These are phyloP conservation scores for Neoitamus cyanurus DNA, from an alignment of 2,888 invertebrate species.

Conservation along the genomic window DNA sequence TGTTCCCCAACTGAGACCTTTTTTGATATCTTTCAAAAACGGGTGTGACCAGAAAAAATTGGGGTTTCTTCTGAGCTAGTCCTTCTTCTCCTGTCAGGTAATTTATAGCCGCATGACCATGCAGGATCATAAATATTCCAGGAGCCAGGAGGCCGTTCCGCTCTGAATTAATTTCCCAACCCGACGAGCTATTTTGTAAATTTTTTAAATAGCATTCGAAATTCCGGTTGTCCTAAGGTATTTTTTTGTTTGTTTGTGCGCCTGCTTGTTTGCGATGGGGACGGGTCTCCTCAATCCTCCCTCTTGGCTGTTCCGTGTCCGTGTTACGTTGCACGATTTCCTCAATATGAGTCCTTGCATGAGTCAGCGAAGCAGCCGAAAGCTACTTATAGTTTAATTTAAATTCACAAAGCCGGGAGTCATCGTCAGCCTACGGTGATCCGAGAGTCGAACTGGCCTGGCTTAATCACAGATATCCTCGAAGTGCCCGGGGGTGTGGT, in stretches of 20 bases:
- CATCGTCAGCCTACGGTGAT: neutral
- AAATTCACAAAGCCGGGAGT: constrained; percentile 49
- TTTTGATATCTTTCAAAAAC: constrained; percentile 14
- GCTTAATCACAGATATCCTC: neutral
- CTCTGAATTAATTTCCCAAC: constrained; percentile 33
- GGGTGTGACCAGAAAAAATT: neutral
- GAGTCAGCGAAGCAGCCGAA: neutral
- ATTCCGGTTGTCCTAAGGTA: neutral
- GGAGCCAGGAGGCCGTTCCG: constrained; percentile 5
- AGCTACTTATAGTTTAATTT: constrained; percentile 45
- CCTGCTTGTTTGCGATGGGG: neutral
- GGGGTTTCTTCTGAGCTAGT: neutral
- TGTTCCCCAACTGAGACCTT: constrained; percentile 14
- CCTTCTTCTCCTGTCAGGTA: constrained; percentile 31
- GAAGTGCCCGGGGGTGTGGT: neutral
- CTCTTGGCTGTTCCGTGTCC: too few relatives aligned
- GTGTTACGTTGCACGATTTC: neutral
- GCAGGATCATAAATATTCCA: constrained; percentile 37
- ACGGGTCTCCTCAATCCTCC: neutral
- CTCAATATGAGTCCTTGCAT: neutral
- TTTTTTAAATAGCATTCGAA: neutral
- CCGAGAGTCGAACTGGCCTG: neutral
- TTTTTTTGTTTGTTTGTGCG: neutral
- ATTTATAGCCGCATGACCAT: constrained; percentile 45
- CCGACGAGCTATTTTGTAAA: neutral